Percentiles rank a stretch among this genome's conserved stretches.
phyloP scores from a whole-genome alignment of 2,888 invertebrate genomes.

The Dioctria rufipes region DNA sequence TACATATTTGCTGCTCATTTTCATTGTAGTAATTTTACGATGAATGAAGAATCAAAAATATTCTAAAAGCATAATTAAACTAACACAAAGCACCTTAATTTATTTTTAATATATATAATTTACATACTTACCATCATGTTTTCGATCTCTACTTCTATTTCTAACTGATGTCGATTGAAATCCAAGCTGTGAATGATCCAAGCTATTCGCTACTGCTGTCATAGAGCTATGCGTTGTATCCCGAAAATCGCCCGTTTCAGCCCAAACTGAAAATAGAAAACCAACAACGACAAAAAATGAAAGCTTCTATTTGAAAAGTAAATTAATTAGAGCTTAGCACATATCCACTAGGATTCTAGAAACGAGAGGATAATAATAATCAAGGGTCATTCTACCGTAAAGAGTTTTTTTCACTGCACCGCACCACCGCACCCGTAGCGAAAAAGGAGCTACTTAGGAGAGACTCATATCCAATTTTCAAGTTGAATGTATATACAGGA shows the following conservation, averaged over 20 bases:
- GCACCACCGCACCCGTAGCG: neutral
- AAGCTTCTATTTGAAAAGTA: constrained; percentile 56
- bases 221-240: constrained; percentile 83
- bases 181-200: constrained; percentile 80
- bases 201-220: constrained; percentile 76
- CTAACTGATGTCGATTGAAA: constrained; percentile 78
- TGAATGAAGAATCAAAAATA: too few relatives aligned
- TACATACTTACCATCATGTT: constrained; percentile 75
- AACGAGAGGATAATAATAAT: constrained; percentile 38
- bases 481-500: constrained; percentile 17
- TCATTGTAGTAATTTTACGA: too few relatives aligned
- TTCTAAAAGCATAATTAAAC: too few relatives aligned
- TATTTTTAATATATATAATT: neutral
- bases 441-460: neutral
- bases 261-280: constrained; percentile 83
- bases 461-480: constrained; percentile 25
- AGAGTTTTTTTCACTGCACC: constrained; percentile 15
- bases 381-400: constrained; percentile 41
- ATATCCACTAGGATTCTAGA: constrained; percentile 14
- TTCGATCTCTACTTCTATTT: constrained; percentile 76
- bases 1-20: too few relatives aligned
- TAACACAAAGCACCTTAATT: too few relatives aligned
- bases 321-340: constrained; percentile 49
- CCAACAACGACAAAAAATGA: constrained; percentile 58
- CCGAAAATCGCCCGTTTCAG: constrained; percentile 89